phyloP scores from a whole-genome alignment of 2,797 vertebrate genomes.

The Labroides dimidiatus region DNA sequence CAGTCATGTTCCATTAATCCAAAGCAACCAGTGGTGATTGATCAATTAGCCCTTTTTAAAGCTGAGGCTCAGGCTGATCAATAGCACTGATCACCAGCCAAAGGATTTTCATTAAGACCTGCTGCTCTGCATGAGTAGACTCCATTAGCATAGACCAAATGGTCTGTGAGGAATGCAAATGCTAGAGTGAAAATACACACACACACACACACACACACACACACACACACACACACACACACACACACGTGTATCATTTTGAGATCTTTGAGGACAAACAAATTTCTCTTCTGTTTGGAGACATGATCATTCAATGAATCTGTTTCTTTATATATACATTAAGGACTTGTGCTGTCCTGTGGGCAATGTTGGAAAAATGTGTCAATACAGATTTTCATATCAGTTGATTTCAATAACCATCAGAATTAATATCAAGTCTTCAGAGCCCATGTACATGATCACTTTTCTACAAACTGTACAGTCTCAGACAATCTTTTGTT shows the following conservation, averaged over 20 bases:
- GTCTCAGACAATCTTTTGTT: too few species aligned
- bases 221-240: constrained; percentile 12
- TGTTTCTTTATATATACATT: not conserved
- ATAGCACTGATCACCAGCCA: constrained; percentile 78
- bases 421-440: too few species aligned
- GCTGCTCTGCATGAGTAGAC: constrained; percentile 75
- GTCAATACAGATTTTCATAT: too few species aligned
- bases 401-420: too few species aligned
- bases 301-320: not conserved
- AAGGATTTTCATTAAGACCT: constrained; percentile 81
- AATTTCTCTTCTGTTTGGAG: not conserved
- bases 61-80: constrained; percentile 76
- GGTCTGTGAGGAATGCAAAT: constrained; percentile 60
- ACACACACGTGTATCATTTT: constrained; percentile 1
- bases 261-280: not conserved
- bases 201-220: constrained; percentile 7
- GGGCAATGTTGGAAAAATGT: too few species aligned
- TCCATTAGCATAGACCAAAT: constrained; percentile 73
- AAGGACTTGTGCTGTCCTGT: too few species aligned
- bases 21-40: constrained; percentile 75
- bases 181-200: constrained; percentile 1
- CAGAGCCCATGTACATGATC: too few species aligned
- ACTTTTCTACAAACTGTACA: too few species aligned
- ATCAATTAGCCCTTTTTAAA: constrained; percentile 82
- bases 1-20: constrained; percentile 81